Evolutionary conservation across 1,140 invertebrate genomes (phyloP).

Genomic region (Brachionus rotundiformis): DNA sequence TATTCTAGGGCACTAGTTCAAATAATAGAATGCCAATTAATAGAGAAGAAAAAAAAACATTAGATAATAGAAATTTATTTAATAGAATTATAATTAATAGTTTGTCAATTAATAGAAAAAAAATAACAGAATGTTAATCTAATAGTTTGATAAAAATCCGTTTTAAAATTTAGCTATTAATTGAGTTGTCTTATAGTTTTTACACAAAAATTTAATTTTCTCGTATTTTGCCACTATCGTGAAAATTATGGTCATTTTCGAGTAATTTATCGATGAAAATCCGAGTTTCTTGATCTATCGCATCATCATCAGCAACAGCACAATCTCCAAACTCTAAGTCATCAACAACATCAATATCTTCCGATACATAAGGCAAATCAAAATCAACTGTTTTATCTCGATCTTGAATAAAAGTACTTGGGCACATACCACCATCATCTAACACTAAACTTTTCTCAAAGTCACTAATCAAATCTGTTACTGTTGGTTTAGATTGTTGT

Average conservation of each 20-base stretch:
- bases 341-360: conserved; percentile 26
- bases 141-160: background rate
- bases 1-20: background rate
- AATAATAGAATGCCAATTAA: background rate
- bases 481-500: conserved; percentile 6
- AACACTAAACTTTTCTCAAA: background rate
- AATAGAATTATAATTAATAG: conserved; percentile 37
- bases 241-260: background rate
- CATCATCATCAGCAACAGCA: conserved; percentile 12
- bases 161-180: conserved; percentile 6
- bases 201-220: background rate
- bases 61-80: conserved; percentile 40
- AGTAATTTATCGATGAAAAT: conserved; percentile 34
- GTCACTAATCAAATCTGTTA: background rate
- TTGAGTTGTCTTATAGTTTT: background rate
- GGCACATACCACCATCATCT: conserved; percentile 22
- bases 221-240: background rate
- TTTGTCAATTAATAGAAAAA: conserved; percentile 47
- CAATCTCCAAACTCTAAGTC: conserved; percentile 25
- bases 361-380: conserved; percentile 29
- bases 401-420: conserved; percentile 30
- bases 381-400: conserved; percentile 30
- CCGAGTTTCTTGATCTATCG: background rate
- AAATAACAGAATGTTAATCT: conserved; percentile 30
- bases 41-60: conserved; percentile 10